phyloP scores from a whole-genome alignment of 1,140 invertebrate genomes.

The Pomacea maculata region DNA sequence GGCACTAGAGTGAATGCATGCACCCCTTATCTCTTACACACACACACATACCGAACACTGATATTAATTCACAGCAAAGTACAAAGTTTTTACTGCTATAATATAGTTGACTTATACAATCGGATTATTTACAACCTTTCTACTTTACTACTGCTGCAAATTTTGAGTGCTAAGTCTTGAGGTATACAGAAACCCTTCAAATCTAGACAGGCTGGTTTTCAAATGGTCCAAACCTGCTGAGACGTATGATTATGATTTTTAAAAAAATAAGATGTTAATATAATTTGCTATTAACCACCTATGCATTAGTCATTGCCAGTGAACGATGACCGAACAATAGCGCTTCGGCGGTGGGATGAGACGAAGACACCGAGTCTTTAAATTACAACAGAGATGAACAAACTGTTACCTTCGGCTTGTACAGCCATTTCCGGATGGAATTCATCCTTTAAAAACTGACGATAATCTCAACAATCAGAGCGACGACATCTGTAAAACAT shows the following conservation, averaged over 20 bases:
- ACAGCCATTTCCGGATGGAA: conserved; percentile 90
- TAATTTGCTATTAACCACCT: conserved; percentile 6
- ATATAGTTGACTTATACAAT: no score
- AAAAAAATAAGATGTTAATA: conserved; percentile 12
- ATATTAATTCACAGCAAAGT: no score
- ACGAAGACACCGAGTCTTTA: background rate
- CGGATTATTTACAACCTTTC: no score
- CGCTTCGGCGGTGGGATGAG: background rate
- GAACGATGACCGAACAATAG: conserved; percentile 6
- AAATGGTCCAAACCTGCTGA: no score
- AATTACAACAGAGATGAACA: conserved; percentile 11
- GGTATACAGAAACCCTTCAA: no score
- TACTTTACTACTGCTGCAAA: background rate
- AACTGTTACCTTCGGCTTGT: conserved; percentile 83
- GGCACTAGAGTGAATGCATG: no score
- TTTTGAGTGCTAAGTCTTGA: background rate
- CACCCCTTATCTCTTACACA: background rate
- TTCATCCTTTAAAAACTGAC: conserved; percentile 73
- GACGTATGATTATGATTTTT: no score
- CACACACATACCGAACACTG: background rate
- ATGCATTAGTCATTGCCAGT: background rate
- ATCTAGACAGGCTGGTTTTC: no score
- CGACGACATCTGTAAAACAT: background rate
- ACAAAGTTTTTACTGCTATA: no score
- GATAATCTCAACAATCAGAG: conserved; percentile 10